Evolutionary conservation across 1,140 invertebrate genomes (phyloP).

Genomic region (Epicauta chinensis): DNA sequence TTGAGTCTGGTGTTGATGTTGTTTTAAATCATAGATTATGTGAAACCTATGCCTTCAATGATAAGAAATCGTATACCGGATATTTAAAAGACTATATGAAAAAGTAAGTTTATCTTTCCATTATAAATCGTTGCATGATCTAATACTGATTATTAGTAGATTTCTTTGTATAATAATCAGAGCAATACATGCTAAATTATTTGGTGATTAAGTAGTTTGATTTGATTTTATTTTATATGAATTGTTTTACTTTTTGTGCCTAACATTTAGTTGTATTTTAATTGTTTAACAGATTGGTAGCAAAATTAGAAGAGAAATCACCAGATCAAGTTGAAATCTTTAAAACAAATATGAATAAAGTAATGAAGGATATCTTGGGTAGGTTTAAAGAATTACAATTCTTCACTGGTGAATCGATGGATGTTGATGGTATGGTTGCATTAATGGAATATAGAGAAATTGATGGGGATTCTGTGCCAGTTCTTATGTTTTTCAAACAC

Average conservation of each 20-base stretch:
- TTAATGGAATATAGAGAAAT: slow-evolving; percentile 90
- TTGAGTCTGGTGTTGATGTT: slow-evolving; percentile 83
- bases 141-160: slow-evolving; percentile 35
- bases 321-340: slow-evolving; percentile 82
- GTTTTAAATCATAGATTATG: slow-evolving; percentile 85
- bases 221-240: neutral
- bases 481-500: slow-evolving; percentile 94
- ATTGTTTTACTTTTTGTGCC: slow-evolving; percentile 12
- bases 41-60: slow-evolving; percentile 79
- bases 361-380: slow-evolving; percentile 87
- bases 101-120: slow-evolving; percentile 57
- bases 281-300: slow-evolving; percentile 71
- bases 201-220: neutral
- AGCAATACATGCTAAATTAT: slow-evolving; percentile 37
- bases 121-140: slow-evolving; percentile 29
- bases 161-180: slow-evolving; percentile 27
- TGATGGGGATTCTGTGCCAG: slow-evolving; percentile 70
- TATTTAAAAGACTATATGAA: slow-evolving; percentile 98
- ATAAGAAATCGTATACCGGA: slow-evolving; percentile 84
- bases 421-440: slow-evolving; percentile 88
- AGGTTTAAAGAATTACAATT: slow-evolving; percentile 93
- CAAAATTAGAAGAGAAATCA: slow-evolving; percentile 69
- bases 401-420: slow-evolving; percentile 93
- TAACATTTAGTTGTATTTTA: slow-evolving; percentile 37
- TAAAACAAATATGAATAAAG: slow-evolving; percentile 91